phyloP scores from a whole-genome alignment of 2,888 invertebrate genomes.

The Sericinus montela region DNA sequence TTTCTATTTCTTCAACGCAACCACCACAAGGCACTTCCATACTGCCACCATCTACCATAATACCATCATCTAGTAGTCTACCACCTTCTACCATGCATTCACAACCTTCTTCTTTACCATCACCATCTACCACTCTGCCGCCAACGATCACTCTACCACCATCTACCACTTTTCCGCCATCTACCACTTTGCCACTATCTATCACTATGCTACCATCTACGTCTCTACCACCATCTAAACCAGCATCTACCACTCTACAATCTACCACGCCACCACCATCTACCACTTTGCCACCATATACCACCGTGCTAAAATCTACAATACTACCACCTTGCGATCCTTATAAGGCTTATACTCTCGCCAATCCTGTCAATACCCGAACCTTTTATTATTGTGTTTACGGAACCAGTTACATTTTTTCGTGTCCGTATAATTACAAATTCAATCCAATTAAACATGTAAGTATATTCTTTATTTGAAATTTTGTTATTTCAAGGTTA shows the following conservation, averaged over 20 bases:
- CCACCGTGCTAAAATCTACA: background rate
- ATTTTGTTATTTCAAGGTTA: no score
- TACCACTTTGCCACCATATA: slow-evolving; percentile 4
- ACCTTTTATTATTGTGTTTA: slow-evolving; percentile 16
- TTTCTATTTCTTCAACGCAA: background rate
- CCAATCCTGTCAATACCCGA: slow-evolving; percentile 2
- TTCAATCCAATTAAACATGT: slow-evolving; percentile 15
- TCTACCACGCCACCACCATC: slow-evolving; percentile 1
- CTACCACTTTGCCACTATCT: no score
- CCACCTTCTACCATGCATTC: no score
- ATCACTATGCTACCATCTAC: no score
- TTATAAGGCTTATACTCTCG: slow-evolving; percentile 6
- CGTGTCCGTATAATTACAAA: slow-evolving; percentile 15
- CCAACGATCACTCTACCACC: no score
- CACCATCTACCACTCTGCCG: no score
- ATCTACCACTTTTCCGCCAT: no score
- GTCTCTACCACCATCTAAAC: no score
- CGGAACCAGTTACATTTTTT: slow-evolving; percentile 10
- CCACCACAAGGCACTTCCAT: slow-evolving; percentile 1
- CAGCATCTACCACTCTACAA: no score
- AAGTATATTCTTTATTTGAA: slow-evolving; percentile 6
- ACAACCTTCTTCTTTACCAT: no score
- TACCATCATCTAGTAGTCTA: no score
- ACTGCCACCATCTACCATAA: background rate
- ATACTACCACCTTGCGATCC: slow-evolving; percentile 3